Conservation (phyloP, 1,140 invertebrate species). For the Sminthurides bifidus region DNA sequence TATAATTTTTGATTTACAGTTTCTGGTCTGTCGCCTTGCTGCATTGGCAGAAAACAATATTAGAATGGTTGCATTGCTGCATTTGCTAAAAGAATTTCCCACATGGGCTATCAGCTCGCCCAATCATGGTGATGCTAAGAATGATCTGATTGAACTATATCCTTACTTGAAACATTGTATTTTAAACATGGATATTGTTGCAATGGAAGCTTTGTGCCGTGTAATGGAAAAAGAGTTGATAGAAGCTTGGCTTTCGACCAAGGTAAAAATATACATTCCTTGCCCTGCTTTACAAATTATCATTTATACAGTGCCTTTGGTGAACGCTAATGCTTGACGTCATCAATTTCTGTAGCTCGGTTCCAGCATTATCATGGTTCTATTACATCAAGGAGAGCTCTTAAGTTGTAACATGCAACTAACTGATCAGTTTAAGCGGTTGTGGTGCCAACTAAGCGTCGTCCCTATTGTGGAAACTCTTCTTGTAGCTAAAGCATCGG, state of each 20-base stretch:
- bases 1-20: neutral
- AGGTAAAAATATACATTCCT: neutral
- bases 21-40: neutral
- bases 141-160: neutral
- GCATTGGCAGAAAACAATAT: neutral
- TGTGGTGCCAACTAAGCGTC: neutral
- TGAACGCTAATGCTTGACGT: neutral
- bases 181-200: neutral
- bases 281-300: neutral
- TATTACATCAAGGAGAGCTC: neutral
- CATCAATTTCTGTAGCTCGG: neutral
- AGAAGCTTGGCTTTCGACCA: neutral
- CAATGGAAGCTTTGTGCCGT: neutral
- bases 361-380: neutral
- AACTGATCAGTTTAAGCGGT: neutral
- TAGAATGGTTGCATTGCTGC: neutral
- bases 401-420: neutral
- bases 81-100: slow-evolving; percentile 1
- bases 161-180: neutral
- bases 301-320: neutral
- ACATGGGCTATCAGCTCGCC: neutral
- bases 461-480: neutral
- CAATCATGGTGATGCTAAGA: neutral
- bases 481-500: neutral
- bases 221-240: neutral